Conservation (phyloP, 2,888 invertebrate genomes). For the Cinara cedri region DNA sequence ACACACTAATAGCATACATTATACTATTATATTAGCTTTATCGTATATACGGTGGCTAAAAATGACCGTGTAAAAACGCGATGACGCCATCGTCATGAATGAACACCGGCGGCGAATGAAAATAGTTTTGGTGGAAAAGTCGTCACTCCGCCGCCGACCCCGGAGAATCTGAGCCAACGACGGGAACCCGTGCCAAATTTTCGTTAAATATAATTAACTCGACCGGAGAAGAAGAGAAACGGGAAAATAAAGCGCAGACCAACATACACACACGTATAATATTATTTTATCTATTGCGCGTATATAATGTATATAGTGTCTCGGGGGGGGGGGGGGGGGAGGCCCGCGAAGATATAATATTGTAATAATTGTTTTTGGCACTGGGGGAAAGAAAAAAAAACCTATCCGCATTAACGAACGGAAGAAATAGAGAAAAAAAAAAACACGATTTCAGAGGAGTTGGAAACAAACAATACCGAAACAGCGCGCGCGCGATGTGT, state of each 20-base stretch:
- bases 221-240: not conserved
- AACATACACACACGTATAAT: not conserved
- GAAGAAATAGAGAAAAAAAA: too few species aligned
- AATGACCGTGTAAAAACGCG: conserved; percentile 23
- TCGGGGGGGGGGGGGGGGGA: not conserved
- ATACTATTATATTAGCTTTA: not conserved
- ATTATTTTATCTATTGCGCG: too few species aligned
- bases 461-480: not conserved
- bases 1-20: not conserved
- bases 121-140: conserved; percentile 49
- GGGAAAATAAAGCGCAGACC: not conserved
- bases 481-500: not conserved
- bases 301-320: too few species aligned
- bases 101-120: conserved; percentile 41
- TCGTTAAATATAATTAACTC: conserved; percentile 44
- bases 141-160: conserved; percentile 20
- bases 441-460: not conserved
- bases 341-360: not conserved
- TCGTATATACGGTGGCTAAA: not conserved
- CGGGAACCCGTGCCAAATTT: conserved; percentile 44
- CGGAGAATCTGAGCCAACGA: conserved; percentile 33
- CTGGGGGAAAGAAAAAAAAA: conserved; percentile 7
- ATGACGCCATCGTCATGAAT: conserved; percentile 52
- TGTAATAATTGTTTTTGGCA: conserved; percentile 37
- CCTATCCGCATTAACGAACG: not conserved